phyloP scores from a whole-genome alignment of 2,888 invertebrate species.

The Tenthredo notha region DNA sequence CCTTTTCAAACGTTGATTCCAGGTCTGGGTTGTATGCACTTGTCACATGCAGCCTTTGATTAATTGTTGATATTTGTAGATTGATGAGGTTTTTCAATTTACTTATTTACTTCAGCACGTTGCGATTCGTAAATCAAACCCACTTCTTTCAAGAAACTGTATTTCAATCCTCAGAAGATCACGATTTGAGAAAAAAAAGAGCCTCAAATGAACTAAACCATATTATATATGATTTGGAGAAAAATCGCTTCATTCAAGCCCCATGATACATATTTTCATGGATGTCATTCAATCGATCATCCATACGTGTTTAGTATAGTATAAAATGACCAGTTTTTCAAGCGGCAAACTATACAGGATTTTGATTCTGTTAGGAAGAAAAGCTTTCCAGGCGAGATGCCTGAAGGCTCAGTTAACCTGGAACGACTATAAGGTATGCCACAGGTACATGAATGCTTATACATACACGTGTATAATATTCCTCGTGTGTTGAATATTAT shows the following conservation, averaged over 20 bases:
- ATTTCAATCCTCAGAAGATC: too few relatives aligned
- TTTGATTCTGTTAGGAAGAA: constrained; percentile 10
- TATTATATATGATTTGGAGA: not conserved
- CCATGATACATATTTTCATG: not conserved
- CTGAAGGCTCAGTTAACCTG: constrained; percentile 38
- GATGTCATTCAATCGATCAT: not conserved
- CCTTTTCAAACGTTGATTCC: not conserved
- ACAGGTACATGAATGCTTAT: not conserved
- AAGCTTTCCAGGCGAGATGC: not conserved
- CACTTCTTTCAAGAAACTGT: too few relatives aligned
- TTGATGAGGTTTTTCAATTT: too few relatives aligned
- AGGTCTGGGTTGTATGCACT: not conserved
- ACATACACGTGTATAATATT: not conserved
- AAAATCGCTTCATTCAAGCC: not conserved
- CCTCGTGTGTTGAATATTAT: constrained; percentile 38
- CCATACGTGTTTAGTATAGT: not conserved
- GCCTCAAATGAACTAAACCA: too few relatives aligned
- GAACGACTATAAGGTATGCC: not conserved
- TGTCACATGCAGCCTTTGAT: not conserved
- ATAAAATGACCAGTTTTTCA: not conserved
- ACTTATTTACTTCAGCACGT: too few relatives aligned
- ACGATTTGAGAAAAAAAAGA: too few relatives aligned
- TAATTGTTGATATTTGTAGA: not conserved
- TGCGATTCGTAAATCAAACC: too few relatives aligned
- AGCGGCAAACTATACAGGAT: not conserved